These are phyloP conservation scores for Mesorhabditis spiculigera DNA, from an alignment of 2,888 invertebrate genomes.

Conservation along the genomic window DNA sequence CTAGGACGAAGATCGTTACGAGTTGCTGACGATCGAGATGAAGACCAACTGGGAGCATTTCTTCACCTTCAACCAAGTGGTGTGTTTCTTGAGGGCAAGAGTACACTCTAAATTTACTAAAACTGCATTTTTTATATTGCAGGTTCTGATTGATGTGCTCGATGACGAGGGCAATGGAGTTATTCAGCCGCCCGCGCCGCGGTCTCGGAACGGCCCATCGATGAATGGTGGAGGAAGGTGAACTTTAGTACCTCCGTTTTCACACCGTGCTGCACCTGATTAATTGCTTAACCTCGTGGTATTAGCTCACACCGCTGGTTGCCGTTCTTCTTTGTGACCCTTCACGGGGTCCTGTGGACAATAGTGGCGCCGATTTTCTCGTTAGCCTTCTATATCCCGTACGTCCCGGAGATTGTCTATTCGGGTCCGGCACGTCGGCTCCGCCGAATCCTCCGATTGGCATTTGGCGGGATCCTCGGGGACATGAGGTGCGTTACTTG, in stretches of 20 bases:
- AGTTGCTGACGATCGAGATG: background rate
- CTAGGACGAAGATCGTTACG: constrained; percentile 3
- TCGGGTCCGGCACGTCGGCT: background rate
- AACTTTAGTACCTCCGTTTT: background rate
- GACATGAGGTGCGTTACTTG: background rate
- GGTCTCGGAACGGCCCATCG: background rate
- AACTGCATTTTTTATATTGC: background rate
- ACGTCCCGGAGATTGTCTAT: background rate
- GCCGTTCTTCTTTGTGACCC: background rate
- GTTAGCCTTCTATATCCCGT: background rate
- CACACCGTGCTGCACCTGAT: background rate
- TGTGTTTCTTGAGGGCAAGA: background rate
- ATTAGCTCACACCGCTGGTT: background rate
- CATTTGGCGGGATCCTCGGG: constrained; percentile 1
- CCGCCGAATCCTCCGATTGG: background rate
- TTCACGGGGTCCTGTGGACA: background rate
- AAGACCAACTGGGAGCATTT: background rate
- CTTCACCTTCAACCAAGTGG: constrained; percentile 1
- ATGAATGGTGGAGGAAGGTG: background rate
- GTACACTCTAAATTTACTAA: background rate
- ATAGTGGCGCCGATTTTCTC: background rate
- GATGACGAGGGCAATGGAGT: constrained; percentile 28
- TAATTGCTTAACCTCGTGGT: background rate
- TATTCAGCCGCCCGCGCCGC: constrained; percentile 14
- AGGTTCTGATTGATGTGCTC: constrained; percentile 31